phyloP scores from a whole-genome alignment of 2,797 vertebrate species.

The Fistularia tabacaria region DNA sequence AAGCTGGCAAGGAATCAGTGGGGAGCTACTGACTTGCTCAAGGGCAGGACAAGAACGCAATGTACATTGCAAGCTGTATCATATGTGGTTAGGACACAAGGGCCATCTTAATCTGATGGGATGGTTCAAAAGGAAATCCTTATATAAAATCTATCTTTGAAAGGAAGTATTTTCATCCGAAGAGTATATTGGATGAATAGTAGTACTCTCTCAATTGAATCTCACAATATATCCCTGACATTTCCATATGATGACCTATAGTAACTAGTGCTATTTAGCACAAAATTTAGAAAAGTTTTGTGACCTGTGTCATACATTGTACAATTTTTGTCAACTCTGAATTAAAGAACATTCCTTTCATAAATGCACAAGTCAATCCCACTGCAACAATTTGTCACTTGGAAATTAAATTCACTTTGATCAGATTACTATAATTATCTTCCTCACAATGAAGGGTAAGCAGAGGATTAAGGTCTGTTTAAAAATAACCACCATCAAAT shows the following conservation, averaged over 20 bases:
- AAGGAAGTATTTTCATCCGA: conserved; percentile 31
- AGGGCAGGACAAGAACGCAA: conserved; percentile 48
- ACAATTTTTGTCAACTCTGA: neutral
- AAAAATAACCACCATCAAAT: conserved; percentile 68
- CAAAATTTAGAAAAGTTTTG: too few relatives aligned
- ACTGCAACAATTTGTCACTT: conserved; percentile 31
- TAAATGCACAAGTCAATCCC: conserved; percentile 32
- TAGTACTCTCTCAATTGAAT: conserved; percentile 11
- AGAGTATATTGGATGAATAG: conserved; percentile 26
- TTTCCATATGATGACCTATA: too few relatives aligned
- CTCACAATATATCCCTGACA: too few relatives aligned
- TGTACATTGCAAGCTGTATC: conserved; percentile 27
- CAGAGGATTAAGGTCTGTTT: conserved; percentile 64
- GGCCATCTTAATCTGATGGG: conserved; percentile 21
- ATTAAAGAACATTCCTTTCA: conserved; percentile 18
- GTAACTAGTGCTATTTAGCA: too few relatives aligned
- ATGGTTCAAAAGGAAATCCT: conserved; percentile 40
- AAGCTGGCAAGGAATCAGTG: conserved; percentile 38
- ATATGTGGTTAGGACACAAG: conserved; percentile 14
- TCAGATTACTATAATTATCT: conserved; percentile 70
- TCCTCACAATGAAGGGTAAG: conserved; percentile 57
- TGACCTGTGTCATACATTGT: too few relatives aligned
- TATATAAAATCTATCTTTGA: conserved; percentile 17
- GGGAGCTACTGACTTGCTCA: conserved; percentile 55
- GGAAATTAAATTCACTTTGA: conserved; percentile 59